Conservation (phyloP, 2,797 vertebrate genomes). For the Tympanoctomys barrerae region DNA sequence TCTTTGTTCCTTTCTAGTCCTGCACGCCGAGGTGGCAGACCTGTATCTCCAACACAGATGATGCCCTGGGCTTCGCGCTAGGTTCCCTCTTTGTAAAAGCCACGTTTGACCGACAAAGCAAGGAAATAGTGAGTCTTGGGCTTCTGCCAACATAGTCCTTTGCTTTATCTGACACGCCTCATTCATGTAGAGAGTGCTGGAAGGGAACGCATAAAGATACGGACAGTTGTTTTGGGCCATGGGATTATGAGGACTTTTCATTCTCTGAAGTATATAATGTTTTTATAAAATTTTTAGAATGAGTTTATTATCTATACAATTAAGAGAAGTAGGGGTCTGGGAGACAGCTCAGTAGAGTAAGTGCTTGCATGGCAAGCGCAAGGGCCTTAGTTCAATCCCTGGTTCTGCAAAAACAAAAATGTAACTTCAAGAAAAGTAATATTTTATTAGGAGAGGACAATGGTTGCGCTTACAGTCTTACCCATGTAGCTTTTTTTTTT, state of each 20-base stretch:
- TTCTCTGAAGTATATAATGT: conserved; percentile 26
- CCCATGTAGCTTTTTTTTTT: neutral
- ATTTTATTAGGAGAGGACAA: conserved; percentile 33
- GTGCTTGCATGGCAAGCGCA: too few relatives aligned
- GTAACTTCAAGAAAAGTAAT: neutral
- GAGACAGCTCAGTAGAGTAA: too few relatives aligned
- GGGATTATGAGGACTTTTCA: neutral
- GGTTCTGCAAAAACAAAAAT: too few relatives aligned
- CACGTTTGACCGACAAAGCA: conserved; percentile 97
- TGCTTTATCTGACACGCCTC: conserved; percentile 51
- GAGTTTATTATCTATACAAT: conserved; percentile 24
- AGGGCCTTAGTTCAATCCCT: too few relatives aligned
- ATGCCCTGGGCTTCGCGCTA: conserved; percentile 96
- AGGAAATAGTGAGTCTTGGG: conserved; percentile 93
- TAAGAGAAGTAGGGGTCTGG: neutral
- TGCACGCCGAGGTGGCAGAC: conserved; percentile 98
- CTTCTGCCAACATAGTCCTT: neutral
- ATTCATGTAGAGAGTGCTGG: neutral
- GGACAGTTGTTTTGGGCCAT: neutral
- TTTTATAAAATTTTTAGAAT: conserved; percentile 11
- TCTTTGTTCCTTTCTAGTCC: conserved; percentile 88
- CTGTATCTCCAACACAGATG: conserved; percentile 97
- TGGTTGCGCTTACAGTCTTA: conserved; percentile 26
- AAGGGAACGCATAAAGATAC: neutral
- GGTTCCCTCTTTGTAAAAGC: conserved; percentile 98